phyloP scores from a whole-genome alignment of 2,113 vertebrate species.

The Epinephelus lanceolatus region DNA sequence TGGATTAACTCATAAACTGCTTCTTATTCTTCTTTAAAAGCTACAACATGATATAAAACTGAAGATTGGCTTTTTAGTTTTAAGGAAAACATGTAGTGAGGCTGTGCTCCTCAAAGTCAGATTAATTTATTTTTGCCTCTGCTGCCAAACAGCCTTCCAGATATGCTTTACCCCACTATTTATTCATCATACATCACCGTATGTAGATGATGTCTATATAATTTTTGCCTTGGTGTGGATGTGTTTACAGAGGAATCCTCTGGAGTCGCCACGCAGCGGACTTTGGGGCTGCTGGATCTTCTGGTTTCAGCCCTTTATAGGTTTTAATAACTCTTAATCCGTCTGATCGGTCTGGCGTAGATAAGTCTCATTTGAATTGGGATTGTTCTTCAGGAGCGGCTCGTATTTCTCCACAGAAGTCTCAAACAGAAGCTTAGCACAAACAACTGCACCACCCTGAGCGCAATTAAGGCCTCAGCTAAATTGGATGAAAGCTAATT shows the following conservation, averaged over 20 bases:
- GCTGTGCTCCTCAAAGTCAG: background rate
- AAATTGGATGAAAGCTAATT: conserved; percentile 81
- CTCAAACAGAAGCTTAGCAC: conserved; percentile 77
- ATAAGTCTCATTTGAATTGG: conserved; percentile 90
- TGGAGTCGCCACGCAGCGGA: conserved; percentile 55
- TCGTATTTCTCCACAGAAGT: conserved; percentile 68
- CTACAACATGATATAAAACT: background rate
- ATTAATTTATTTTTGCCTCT: background rate
- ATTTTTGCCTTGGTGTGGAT: conserved; percentile 21
- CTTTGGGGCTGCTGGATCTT: conserved; percentile 72
- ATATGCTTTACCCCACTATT: background rate
- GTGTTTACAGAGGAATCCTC: conserved; percentile 78
- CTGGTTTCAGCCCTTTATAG: conserved; percentile 75
- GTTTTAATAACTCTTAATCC: conserved; percentile 93
- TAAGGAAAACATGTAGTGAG: background rate
- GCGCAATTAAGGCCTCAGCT: conserved; percentile 83
- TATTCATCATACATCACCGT: conserved; percentile 6
- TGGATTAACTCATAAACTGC: background rate
- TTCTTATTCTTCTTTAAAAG: background rate
- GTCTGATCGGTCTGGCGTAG: conserved; percentile 91
- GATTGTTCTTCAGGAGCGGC: conserved; percentile 82
- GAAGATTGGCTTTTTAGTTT: background rate
- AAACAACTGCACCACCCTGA: conserved; percentile 80
- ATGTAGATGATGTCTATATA: conserved; percentile 68
- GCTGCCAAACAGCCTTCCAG: background rate